phyloP scores from a whole-genome alignment of 2,888 invertebrate genomes.

The Petrolisthes cinctipes region DNA sequence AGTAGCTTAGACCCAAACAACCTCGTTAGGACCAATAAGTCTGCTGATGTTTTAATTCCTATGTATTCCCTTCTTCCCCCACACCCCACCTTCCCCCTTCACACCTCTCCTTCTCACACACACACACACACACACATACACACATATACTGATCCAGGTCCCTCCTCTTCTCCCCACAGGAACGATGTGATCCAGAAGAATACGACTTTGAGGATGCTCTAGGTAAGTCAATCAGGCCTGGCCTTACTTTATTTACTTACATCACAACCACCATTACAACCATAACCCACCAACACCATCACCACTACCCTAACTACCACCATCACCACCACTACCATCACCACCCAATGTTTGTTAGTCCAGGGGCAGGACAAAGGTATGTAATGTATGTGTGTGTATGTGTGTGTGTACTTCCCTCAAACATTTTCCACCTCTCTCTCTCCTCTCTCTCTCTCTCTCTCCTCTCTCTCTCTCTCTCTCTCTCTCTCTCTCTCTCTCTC shows the following conservation, averaged over 20 bases:
- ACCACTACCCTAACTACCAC: no score
- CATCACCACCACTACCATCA: no score
- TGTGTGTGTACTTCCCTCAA: background rate
- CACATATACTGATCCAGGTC: background rate
- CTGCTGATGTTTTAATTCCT: no score
- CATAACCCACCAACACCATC: no score
- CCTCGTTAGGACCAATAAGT: no score
- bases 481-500: background rate
- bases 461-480: background rate
- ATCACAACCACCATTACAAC: no score
- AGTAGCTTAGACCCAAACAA: no score
- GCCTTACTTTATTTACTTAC: no score
- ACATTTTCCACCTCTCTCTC: background rate
- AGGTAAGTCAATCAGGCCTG: slow-evolving; percentile 22
- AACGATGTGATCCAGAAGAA: slow-evolving; percentile 56
- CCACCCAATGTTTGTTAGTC: background rate
- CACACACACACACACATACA: background rate
- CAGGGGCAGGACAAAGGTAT: background rate
- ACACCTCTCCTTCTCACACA: background rate
- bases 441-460: background rate
- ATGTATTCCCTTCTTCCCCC: background rate
- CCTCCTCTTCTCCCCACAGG: slow-evolving; percentile 22
- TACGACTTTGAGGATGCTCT: slow-evolving; percentile 54
- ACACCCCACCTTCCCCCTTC: background rate
- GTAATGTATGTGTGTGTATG: background rate